Conservation (phyloP, 1,140 invertebrate genomes). For the Apolygus lucorum region DNA sequence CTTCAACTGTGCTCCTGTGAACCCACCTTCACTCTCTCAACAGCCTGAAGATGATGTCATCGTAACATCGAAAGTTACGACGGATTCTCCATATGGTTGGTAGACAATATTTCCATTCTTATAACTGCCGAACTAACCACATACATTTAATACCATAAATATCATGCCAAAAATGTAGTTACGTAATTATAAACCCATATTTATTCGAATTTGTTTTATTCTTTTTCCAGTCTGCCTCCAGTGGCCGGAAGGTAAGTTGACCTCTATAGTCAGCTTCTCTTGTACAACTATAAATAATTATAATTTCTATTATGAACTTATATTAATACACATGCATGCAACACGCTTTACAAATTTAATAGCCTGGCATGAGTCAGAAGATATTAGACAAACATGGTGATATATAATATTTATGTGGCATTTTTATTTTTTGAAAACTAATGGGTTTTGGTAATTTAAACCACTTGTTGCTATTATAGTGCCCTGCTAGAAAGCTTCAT, state of each 20-base stretch:
- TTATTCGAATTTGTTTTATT: too few species aligned
- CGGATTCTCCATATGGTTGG: too few species aligned
- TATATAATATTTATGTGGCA: constrained; percentile 27
- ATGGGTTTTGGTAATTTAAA: constrained; percentile 28
- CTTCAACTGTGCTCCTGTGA: too few species aligned
- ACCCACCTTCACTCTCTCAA: too few species aligned
- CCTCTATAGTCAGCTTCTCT: constrained; percentile 22
- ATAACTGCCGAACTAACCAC: too few species aligned
- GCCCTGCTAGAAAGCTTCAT: constrained; percentile 27
- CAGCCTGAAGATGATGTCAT: too few species aligned
- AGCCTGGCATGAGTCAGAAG: constrained; percentile 35
- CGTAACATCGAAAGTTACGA: too few species aligned
- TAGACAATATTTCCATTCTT: too few species aligned
- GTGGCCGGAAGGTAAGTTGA: constrained; percentile 66
- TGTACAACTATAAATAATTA: constrained; percentile 22
- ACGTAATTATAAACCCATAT: too few species aligned
- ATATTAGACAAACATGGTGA: constrained; percentile 26
- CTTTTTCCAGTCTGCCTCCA: constrained; percentile 75
- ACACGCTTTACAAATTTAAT: constrained; percentile 35
- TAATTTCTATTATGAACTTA: constrained; percentile 29
- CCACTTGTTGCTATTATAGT: constrained; percentile 26
- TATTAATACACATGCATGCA: constrained; percentile 38
- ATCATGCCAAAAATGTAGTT: too few species aligned
- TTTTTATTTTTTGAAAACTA: constrained; percentile 23
- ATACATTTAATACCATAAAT: too few species aligned